phyloP scores from a whole-genome alignment of 2,797 vertebrate species.

The Decapterus maruadsi region DNA sequence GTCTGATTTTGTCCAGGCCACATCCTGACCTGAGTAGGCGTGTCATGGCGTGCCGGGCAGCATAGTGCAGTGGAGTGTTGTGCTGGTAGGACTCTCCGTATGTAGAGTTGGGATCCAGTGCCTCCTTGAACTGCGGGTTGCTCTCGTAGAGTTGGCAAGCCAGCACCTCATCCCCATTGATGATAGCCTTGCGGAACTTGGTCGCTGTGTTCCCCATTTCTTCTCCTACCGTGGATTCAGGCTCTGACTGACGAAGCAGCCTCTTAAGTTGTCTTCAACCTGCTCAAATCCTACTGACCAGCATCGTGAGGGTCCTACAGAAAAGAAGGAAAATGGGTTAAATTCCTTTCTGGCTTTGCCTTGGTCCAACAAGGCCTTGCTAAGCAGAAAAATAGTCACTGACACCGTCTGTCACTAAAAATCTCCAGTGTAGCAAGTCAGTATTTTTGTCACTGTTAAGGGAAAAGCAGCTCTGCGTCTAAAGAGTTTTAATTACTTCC shows the following conservation, averaged over 20 bases:
- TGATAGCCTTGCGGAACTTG: conserved; percentile 98
- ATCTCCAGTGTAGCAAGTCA: not conserved
- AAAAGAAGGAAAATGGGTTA: conserved; percentile 40
- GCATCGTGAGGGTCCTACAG: conserved; percentile 87
- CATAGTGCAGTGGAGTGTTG: conserved; percentile 98
- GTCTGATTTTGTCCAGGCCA: conserved; percentile 1
- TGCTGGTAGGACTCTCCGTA: conserved; percentile 99
- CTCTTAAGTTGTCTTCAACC: conserved; percentile 79
- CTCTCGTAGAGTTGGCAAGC: conserved; percentile 97
- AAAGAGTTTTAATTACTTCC: conserved; percentile 28
- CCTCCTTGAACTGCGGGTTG: conserved; percentile 97
- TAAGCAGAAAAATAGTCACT: conserved; percentile 12
- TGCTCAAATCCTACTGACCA: conserved; percentile 75
- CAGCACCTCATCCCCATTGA: conserved; percentile 95
- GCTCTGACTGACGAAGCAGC: conserved; percentile 67
- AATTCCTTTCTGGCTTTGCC: conserved; percentile 28
- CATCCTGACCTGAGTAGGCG: conserved; percentile 94
- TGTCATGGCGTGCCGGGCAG: conserved; percentile 96
- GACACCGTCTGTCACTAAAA: conserved; percentile 10
- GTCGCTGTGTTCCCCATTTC: conserved; percentile 98
- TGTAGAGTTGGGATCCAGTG: conserved; percentile 97
- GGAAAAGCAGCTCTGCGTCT: conserved; percentile 4
- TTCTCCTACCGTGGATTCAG: conserved; percentile 49
- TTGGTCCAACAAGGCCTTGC: conserved; percentile 25
- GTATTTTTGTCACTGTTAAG: conserved; percentile 19